Base-by-base conservation (phyloP, 35 echinoderm and acorn worm species). In the Apostichopus parvimensis region DNA sequence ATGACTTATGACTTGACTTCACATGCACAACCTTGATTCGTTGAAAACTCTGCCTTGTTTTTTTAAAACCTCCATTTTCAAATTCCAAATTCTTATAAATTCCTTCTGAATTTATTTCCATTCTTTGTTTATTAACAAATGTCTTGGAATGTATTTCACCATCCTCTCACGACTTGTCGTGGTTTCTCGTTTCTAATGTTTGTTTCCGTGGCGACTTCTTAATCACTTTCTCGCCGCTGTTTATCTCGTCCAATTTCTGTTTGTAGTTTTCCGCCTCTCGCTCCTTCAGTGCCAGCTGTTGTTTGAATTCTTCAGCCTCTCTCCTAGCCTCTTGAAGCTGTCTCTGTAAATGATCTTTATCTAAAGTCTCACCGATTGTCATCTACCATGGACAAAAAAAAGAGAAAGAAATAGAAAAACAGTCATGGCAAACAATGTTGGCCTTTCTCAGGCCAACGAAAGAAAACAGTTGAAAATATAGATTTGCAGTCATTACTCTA, bases 171-270 rank as follows among this genome's bases (percentile, higher is more conserved):
- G 81, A 84, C 54, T 84, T 84, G 28, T 55, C 81, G 18, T 14
- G 57, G 53, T 84, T 59, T 58, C 81, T 84, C 53, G 54, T 84
- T 59, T 84, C 81, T 59, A 84, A 11, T 0, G 54, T 84, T 17
- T 84, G 81, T 84, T 84, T 84, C 56, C 81, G 55, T 56, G 81
- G 81, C 6, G 81, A 84, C 54, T 84, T 84, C 57, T 84, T 84
- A 17, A 56, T 58, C 57, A 56, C 54, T 23, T 84, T 84, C 9
- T 84, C 78, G 18, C 18, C 55, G 55, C 79, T 34, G 23, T 84
- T 84, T 55, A 88, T 88, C 62, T 88, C 86, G 23, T 88, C 61
- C 45, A 88, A 17, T 88, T 88, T 88, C 57, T 88, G 86, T 66
- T 88, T 88, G 68, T 88, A 88, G 64, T 54, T 72, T 64, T 88